Percentiles rank a stretch among this genome's conserved stretches.
Conservation (phyloP, 2,888 invertebrate genomes). For the Syritta pipiens region DNA sequence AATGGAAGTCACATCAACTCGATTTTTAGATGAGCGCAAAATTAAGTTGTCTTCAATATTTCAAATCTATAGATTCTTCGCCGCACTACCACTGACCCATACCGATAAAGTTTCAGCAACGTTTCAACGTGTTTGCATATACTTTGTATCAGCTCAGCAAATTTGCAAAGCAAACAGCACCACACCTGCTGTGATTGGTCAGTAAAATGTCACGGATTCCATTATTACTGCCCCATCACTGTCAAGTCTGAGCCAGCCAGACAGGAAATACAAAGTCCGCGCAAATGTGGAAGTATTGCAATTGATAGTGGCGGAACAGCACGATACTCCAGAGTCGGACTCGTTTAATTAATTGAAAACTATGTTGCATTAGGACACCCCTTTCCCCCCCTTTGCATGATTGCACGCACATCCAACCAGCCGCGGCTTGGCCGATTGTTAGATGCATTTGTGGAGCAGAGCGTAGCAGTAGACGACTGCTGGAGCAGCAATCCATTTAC, state of each 20-base stretch:
- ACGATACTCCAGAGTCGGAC: conserved; percentile 19
- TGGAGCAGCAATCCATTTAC: conserved; percentile 24
- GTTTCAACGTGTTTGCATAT: too few relatives aligned
- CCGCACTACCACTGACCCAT: too few relatives aligned
- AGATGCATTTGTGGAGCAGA: not conserved
- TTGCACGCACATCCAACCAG: conserved; percentile 30
- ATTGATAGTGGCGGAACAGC: conserved; percentile 24
- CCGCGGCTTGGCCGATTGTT: conserved; percentile 7
- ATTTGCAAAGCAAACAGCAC: too few relatives aligned
- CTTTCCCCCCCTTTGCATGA: not conserved
- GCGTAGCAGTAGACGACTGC: conserved; percentile 6
- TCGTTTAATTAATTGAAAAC: conserved; percentile 60
- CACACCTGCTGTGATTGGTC: conserved; percentile 15
- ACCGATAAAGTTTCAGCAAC: too few relatives aligned
- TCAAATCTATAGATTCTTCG: too few relatives aligned
- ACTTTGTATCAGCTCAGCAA: too few relatives aligned
- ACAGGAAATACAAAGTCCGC: conserved; percentile 12
- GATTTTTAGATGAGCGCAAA: too few relatives aligned
- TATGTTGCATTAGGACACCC: conserved; percentile 62
- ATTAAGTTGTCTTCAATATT: too few relatives aligned
- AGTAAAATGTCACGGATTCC: conserved; percentile 37
- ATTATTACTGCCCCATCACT: conserved; percentile 35
- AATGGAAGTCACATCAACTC: too few relatives aligned
- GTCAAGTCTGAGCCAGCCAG: conserved; percentile 24
- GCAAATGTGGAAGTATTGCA: conserved; percentile 10